Base-by-base conservation (phyloP, 2,888 invertebrate genomes). In the Catocala sponsa region DNA sequence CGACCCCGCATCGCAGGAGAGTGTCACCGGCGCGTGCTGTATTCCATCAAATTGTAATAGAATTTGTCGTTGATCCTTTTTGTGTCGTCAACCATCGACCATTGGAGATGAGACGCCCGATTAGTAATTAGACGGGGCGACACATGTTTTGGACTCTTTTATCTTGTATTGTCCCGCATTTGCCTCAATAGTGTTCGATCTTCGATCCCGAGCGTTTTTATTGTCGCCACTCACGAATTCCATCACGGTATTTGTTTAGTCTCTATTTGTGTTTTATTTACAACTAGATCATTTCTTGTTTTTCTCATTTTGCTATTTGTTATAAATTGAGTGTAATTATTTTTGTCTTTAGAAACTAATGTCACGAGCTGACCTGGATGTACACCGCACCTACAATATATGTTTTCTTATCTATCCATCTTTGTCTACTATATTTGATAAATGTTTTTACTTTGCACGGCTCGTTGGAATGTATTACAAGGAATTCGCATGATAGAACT, bases 91-190 rank as follows among this genome's bases (percentile, higher is more conserved):
- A 72, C 81, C 73, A 70, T 51, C 57, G 33, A 51, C 10, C 44
- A 43, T 58, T 65, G 64, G 82, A 91, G 94, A 94, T 93, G 86
- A 88, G 82, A 85, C 84, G 82, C 78, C 84, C 88, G 94, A 94
- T 94, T 91, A 91, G 89, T 92, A 94, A 94, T 94, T 94, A 92
- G 90, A 89, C 86, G 87, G 86, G 87, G 85, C 83, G 91, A 93
- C 93, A 92, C 92, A 89, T 92, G 92, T 93, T 92, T 88, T 85
- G 76, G 83, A 80, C 79, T 86, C 85, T 85, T 91, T 92, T 88
- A 91, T 90, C 90, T 89, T 82, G 81, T 84, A 79, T 86, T 85
- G 82, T 83, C 75, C 87, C 91, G 80, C 85, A 79, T 86, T 86
- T 81, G 84, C 75, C 87, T 91, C 89, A 90, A 92, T 89, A 91